phyloP scores from a whole-genome alignment of 2,113 vertebrate species.

The Gnathonemus echidnorhynchus region DNA sequence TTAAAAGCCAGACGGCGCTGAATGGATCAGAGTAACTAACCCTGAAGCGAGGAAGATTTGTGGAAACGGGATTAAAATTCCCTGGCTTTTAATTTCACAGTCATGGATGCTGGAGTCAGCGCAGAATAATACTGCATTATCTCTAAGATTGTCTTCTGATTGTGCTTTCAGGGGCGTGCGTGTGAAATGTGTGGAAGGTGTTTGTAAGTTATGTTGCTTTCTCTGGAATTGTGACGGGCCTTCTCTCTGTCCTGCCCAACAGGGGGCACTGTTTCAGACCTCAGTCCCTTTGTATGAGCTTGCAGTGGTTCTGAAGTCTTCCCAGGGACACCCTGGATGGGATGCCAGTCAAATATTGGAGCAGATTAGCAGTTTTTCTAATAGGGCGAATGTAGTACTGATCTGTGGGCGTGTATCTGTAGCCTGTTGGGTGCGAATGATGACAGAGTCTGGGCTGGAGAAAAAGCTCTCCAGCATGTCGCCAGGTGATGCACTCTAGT shows the following conservation, averaged over 20 bases:
- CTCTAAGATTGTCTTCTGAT: not conserved
- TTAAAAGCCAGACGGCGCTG: not conserved
- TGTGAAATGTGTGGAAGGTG: not conserved
- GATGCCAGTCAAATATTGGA: not conserved
- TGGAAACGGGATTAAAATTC: not conserved
- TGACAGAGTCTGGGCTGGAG: not conserved
- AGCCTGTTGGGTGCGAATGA: not conserved
- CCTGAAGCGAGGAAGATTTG: not conserved
- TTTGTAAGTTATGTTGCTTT: not conserved
- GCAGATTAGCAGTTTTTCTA: not conserved
- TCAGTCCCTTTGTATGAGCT: not conserved
- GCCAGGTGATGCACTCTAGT: not conserved
- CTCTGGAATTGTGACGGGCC: not conserved
- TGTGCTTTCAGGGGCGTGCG: not conserved
- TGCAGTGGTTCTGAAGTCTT: not conserved
- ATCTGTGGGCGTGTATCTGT: not conserved
- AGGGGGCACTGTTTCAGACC: not conserved
- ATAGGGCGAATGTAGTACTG: not conserved
- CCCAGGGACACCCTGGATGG: not conserved
- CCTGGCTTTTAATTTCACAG: constrained; percentile 22
- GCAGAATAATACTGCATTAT: not conserved
- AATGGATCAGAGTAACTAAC: not conserved
- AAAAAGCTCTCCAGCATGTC: not conserved
- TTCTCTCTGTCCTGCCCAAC: not conserved
- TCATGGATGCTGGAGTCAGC: not conserved